Conservation (phyloP, 2,113 vertebrate species). For the Eurypyga helias region DNA sequence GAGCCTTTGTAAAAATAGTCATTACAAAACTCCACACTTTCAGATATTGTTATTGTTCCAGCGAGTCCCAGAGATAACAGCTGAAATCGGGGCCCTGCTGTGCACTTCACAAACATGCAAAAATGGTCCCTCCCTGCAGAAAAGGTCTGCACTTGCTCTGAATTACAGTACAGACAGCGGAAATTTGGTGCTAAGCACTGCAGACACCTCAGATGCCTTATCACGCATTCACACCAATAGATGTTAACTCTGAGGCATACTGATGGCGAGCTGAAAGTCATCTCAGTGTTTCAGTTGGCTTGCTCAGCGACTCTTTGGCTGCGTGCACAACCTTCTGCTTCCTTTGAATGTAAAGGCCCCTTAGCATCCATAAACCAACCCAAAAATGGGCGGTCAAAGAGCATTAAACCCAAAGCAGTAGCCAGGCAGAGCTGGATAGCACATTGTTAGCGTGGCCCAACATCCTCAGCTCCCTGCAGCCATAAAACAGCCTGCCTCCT, state of each 20-base stretch:
- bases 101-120: constrained; percentile 29
- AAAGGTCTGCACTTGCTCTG: not conserved
- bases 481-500: not conserved
- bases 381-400: not conserved
- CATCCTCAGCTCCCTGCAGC: not conserved
- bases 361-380: not conserved
- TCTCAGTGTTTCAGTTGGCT: fast-evolving
- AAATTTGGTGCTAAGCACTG: not conserved
- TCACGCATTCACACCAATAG: not conserved
- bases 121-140: not conserved
- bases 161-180: not conserved
- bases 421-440: fast-evolving
- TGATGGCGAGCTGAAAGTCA: not conserved
- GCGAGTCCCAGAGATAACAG: not conserved
- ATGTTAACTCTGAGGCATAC: not conserved
- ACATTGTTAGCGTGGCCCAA: fast-evolving
- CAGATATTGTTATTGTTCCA: constrained; percentile 1
- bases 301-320: not conserved
- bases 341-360: not conserved
- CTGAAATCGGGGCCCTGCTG: constrained; percentile 39
- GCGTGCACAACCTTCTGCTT: not conserved
- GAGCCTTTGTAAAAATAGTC: not conserved
- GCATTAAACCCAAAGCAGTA: not conserved
- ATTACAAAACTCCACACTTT: not conserved
- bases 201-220: not conserved